Base-by-base conservation (phyloP, 1,140 invertebrate species). In the Zaprionus camerounensis region DNA sequence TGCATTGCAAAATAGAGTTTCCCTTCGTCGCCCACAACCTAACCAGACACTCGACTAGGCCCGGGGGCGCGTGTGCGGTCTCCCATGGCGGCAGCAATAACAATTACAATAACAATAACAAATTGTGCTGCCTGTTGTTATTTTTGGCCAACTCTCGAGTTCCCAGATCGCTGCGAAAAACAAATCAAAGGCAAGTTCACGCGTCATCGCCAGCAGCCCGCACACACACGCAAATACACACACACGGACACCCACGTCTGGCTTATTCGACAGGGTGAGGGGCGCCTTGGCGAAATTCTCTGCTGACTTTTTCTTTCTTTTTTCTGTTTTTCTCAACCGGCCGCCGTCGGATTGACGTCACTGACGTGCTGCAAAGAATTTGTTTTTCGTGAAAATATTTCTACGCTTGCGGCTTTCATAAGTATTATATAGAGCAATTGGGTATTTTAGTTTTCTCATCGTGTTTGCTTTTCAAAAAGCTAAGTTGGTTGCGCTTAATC, bases 361-460 rank as follows among this genome's bases (percentile, higher is more conserved):
- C 85, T 85, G 79, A 90, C 85, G 78, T 80, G 81, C 76, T 55
- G 84, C 81, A 76, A 88, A 72, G 85, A 90, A 90, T 90, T 82
- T 90, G 85, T 90, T 90, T 90, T 90, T 90, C 85, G 73, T 77
- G 85, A 90, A 90, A 88, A 81, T 84, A 88, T 82, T 90, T 90
- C 65, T 71, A 76, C 49, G 49, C 36, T 72, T 75, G 71, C 76
- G 36, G 64, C 58, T 75, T 84, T 77, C 64, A 58, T 46, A 57
- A 69, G 41, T 36, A 53, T 70, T 65, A 44, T 41, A 6, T 56
- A 75, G 68, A 34, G 66, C 46, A 61, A 61, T 67, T 65, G 62
- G 62, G 70, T 46, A 57, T 64, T 71, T 34, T 53, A 62, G 62
- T 46, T 75, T 58, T 63, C 24, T 44, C 3, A 36, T 12, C 4